Evolutionary conservation across 1,140 invertebrate species (phyloP).

Genomic region (Amphibalanus amphitrite): DNA sequence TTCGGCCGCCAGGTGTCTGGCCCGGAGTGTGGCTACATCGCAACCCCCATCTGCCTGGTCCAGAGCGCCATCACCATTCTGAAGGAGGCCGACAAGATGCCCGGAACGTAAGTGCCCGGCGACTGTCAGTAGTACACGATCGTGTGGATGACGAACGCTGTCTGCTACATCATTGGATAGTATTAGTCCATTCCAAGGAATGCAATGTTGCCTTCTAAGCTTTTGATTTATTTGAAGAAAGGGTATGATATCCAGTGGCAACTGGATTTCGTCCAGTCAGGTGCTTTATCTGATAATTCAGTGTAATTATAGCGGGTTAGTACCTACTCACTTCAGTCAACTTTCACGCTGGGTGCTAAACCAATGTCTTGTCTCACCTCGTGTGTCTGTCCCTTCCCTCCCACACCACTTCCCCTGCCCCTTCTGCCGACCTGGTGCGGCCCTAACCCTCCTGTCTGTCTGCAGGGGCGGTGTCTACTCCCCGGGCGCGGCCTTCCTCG

Average conservation of each 20-base stretch:
- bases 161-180: background rate
- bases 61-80: slow-evolving; percentile 54
- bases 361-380: too few relatives aligned
- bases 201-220: background rate
- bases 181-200: background rate
- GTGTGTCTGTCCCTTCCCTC: too few relatives aligned
- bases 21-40: slow-evolving; percentile 61
- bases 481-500: background rate
- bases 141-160: background rate
- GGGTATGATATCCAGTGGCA: background rate
- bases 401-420: too few relatives aligned
- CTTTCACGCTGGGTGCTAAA: too few relatives aligned
- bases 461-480: background rate
- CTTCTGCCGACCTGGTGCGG: too few relatives aligned
- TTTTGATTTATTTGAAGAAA: background rate
- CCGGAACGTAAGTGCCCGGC: slow-evolving; percentile 36
- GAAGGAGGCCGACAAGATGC: slow-evolving; percentile 55
- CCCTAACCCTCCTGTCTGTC: too few relatives aligned
- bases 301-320: too few relatives aligned
- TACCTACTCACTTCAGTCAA: too few relatives aligned
- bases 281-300: too few relatives aligned
- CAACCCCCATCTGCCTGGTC: slow-evolving; percentile 52
- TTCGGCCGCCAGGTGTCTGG: slow-evolving; percentile 29
- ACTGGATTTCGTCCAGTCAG: too few relatives aligned
- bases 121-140: background rate